These are phyloP conservation scores for Sternarchorhynchus goeldii DNA, from an alignment of 2,797 vertebrate genomes.

Conservation along the genomic window DNA sequence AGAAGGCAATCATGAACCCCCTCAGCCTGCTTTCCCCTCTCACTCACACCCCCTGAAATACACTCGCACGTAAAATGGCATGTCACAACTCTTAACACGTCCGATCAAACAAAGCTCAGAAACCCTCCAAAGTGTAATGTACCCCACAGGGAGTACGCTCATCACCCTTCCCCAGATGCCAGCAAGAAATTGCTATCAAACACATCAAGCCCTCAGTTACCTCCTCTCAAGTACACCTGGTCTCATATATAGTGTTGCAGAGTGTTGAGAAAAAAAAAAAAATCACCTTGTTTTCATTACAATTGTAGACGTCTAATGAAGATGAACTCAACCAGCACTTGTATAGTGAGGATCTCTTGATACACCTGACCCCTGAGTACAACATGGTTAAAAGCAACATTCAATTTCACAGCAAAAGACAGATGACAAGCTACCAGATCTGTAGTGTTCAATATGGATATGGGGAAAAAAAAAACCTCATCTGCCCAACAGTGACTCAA, in stretches of 20 bases:
- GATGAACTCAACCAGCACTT: slow-evolving; percentile 7
- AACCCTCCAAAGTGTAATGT: neutral
- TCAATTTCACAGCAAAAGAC: slow-evolving; percentile 64
- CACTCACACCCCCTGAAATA: neutral
- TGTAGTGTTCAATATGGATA: slow-evolving; percentile 7
- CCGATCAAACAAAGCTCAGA: neutral
- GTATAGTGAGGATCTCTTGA: slow-evolving; percentile 30
- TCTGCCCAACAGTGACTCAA: slow-evolving; percentile 69
- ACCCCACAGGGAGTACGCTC: too few relatives aligned
- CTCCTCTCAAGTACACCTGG: neutral
- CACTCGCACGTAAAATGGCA: neutral
- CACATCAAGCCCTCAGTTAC: slow-evolving; percentile 5
- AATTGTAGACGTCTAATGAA: neutral
- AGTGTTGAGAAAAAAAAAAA: slow-evolving; percentile 1
- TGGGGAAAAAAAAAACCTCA: slow-evolving; percentile 56
- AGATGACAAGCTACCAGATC: slow-evolving; percentile 57
- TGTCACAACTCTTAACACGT: neutral
- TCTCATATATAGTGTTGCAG: slow-evolving; percentile 15
- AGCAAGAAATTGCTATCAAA: slow-evolving; percentile 13
- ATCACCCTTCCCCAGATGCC: neutral
- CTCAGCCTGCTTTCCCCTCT: too few relatives aligned
- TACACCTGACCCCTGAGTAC: slow-evolving; percentile 59
- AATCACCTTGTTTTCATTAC: neutral
- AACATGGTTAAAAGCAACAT: slow-evolving; percentile 68
- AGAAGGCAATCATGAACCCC: too few relatives aligned